Base-by-base conservation (phyloP, 2,113 vertebrate species). In the Phaethon lepturus region DNA sequence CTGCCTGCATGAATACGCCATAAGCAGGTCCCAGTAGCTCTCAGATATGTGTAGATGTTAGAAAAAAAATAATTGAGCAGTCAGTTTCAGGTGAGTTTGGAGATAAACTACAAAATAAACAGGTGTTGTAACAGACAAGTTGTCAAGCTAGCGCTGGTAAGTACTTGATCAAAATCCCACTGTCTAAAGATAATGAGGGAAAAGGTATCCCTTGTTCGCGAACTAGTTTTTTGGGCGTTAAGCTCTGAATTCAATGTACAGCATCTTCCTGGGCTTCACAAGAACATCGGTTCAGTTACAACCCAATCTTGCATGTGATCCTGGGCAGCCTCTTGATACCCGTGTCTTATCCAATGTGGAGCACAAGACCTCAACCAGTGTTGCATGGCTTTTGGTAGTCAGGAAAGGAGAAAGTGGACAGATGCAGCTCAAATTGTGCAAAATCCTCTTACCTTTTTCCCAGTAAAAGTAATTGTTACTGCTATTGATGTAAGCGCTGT, bases 251-350 rank as follows among this genome's bases (percentile, higher is more conserved):
- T 63, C 24, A 42, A 18, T 20, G 7, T 59, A 76, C 11, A 67
- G 18, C 50, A 42, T 72, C 19, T 58, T 73, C 42, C 50, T 44
- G 76, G 59, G 44, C 29, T 80, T 73, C 50, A 42, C 29, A 49
- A 24, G 50, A 64, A 49, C 13, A 25, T 25, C 0, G 0, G 29
- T 50, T 74, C 35, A 22, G 9, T 81, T 50, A 73, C 50, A 66
- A 31, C 5, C 25, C 16, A 35, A 20, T 58, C 20, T 44, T 52
- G 11, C 1, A 3, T 2, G 0, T 59, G 17, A 6, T 59, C 17
- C 73, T 59, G 75, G 68, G 44, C 59, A 66, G 35, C 52, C 52
- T 50, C 16, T 24, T 58, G 44, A 55, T 26, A 59, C 11, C 28
- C 24, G 4, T 40, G 28, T 24, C 16, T 64, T 35, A 16, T 18